Base-by-base conservation (phyloP, 2,113 vertebrate genomes). In the Phalacrocorax pelagicus region DNA sequence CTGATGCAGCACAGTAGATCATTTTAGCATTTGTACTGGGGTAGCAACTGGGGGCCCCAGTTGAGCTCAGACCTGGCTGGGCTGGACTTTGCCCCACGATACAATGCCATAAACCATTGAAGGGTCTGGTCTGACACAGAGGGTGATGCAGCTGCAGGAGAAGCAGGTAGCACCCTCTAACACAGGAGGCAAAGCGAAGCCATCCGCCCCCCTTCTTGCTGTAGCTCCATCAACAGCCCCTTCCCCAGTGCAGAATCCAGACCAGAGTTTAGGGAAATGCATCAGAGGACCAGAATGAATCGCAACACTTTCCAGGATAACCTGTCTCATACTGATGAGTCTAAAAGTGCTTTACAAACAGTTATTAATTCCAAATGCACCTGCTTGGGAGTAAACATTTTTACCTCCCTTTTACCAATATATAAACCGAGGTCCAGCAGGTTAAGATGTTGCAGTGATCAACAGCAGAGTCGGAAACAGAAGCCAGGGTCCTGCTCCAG, bases 341-440 rank as follows among this genome's bases (percentile, higher is more conserved):
- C 46, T 85, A 77, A n/a, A 75, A 65, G 27, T 38, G 34, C 40
- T 87, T 94, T 87, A 94, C 42, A 90, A 63, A 29, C 58, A 42
- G 19, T 79, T 91, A 81, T 24, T 85, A 70, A 92, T 87, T 89
- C 44, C 70, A 79, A 81, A 52, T 61, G 66, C 83, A 95, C 61
- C 86, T 85, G 73, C 66, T 75, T 73, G 62, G 29, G 32, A 94
- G 73, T 66, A 40, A 65, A 61, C 67, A 69, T 32, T 91, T 89
- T 81, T 66, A 61, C 49, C 24, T 57, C 32, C 7, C 12, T 81
- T 91, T 92, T 81, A 91, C 81, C 67, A 88, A 10, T 32, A 67
- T 1, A n/a, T 74, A 67, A 90, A 78, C n/a, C 22, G 47, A 88
- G 38, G 47, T 70, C 57, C 13, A 12, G 40, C 0, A 1, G 4